A percentile compares a stretch with the other conserved stretches of the same genome.
These are phyloP conservation scores for Pseudococcus jackbeardsleyi DNA, from an alignment of 2,888 invertebrate species.

Conservation along the genomic window DNA sequence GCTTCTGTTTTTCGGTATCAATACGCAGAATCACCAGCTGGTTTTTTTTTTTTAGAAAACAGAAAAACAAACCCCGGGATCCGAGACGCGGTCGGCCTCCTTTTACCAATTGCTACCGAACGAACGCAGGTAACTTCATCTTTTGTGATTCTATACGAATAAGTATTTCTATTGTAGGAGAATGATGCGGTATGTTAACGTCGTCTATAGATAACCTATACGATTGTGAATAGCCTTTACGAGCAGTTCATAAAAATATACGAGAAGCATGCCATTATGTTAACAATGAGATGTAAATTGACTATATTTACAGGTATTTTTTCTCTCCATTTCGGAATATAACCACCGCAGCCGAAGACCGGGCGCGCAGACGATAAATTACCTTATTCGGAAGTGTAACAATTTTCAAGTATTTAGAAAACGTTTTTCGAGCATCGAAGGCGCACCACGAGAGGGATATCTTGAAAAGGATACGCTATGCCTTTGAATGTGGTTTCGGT, in stretches of 20 bases:
- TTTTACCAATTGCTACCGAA: conserved; percentile 9
- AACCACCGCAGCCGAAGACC: not conserved
- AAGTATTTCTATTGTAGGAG: not conserved
- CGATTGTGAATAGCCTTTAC: not conserved
- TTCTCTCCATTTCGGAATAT: not conserved
- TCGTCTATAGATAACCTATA: conserved; percentile 13
- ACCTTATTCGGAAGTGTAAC: not conserved
- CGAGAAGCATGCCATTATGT: not conserved
- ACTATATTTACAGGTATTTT: conserved; percentile 35
- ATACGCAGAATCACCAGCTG: not conserved
- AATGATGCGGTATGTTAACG: conserved; percentile 39
- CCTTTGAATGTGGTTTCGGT: not conserved
- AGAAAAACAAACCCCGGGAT: conserved; percentile 24
- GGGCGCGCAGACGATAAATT: not conserved
- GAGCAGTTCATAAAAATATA: conserved; percentile 4
- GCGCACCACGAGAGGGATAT: not conserved
- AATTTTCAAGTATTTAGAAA: conserved; percentile 23
- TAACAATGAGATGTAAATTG: conserved; percentile 47
- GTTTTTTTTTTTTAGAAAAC: not conserved
- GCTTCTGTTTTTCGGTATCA: not conserved
- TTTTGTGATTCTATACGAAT: not conserved
- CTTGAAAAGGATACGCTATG: not conserved
- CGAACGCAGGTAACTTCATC: conserved; percentile 31
- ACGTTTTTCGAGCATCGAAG: conserved; percentile 1
- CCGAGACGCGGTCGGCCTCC: not conserved